Evolutionary conservation across 2,888 invertebrate genomes (phyloP).

Genomic region (Eurytoma adleriae): DNA sequence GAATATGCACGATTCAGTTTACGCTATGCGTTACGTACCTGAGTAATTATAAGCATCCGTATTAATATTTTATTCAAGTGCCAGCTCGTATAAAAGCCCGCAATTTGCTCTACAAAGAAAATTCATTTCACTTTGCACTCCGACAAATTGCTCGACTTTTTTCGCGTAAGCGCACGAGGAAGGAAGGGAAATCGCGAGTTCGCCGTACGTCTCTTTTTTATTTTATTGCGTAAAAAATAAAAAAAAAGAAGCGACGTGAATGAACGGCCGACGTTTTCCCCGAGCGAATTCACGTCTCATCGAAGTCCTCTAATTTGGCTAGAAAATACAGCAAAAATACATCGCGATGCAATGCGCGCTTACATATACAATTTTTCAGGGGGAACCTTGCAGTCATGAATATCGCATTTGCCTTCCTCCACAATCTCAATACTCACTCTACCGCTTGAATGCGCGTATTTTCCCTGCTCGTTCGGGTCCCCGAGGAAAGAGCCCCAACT

Average conservation of each 20-base stretch:
- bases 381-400: constrained; percentile 29
- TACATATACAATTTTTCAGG: constrained; percentile 25
- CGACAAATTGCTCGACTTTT: no score
- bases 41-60: no score
- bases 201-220: no score
- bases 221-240: no score
- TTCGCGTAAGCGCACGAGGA: no score
- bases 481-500: constrained; percentile 43
- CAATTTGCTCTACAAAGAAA: no score
- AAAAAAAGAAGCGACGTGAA: no score
- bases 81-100: no score
- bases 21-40: not conserved
- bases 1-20: constrained; percentile 22
- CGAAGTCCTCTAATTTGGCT: not conserved
- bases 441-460: constrained; percentile 24
- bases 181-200: no score
- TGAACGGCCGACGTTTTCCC: not conserved
- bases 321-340: constrained; percentile 16
- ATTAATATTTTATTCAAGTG: no score
- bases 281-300: not conserved
- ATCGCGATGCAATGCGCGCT: not conserved
- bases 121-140: no score
- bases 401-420: constrained; percentile 31
- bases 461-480: constrained; percentile 11
- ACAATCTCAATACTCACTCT: not conserved